These are phyloP conservation scores for Centropristis striata DNA, from an alignment of 2,113 vertebrate species.

Conservation along the genomic window DNA sequence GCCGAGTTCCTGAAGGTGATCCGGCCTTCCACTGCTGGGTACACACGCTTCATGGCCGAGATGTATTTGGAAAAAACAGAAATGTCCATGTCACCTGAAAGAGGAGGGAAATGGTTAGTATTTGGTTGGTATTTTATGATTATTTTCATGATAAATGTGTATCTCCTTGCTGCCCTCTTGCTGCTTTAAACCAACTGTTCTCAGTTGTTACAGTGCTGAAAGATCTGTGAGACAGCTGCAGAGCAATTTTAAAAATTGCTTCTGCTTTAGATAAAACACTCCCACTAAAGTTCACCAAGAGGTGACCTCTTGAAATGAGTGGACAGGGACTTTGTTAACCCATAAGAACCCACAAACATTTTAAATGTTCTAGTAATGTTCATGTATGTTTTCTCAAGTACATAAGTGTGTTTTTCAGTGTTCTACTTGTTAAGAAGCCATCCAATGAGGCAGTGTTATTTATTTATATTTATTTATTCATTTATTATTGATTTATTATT, in stretches of 20 bases:
- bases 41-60: constrained; percentile 84
- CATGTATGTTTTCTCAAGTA: no score
- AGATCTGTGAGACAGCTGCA: constrained; percentile 4
- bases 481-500: no score
- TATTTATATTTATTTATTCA: no score
- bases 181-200: neutral
- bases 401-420: no score
- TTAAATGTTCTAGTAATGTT: no score
- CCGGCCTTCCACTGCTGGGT: constrained; percentile 88
- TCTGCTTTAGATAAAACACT: neutral
- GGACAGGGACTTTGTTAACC: neutral
- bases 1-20: constrained; percentile 84
- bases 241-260: neutral
- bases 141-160: neutral
- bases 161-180: neutral
- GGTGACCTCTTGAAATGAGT: neutral
- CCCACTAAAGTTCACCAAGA: neutral
- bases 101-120: constrained; percentile 3
- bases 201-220: neutral
- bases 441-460: no score
- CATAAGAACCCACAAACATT: no score
- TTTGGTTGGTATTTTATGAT: neutral
- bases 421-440: no score
- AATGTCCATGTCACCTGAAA: constrained; percentile 88
- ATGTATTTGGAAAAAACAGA: constrained; percentile 87